A percentile compares a stretch with the other conserved stretches of the same genome.
Conservation (phyloP, 2,888 invertebrate species). For the Drosophila macrospina region DNA sequence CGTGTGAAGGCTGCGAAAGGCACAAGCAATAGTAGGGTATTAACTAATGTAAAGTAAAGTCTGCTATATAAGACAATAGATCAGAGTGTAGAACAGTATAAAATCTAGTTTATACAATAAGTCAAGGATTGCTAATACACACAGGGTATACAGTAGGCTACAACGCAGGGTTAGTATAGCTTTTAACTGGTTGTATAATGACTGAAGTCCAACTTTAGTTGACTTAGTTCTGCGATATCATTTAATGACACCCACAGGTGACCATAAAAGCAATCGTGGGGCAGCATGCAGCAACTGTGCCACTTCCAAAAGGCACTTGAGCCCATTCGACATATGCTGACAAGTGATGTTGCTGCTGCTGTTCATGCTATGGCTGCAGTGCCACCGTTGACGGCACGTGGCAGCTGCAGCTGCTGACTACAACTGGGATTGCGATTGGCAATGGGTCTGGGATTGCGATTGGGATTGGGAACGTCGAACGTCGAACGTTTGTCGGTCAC, state of each 20-base stretch:
- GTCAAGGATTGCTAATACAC: too few relatives aligned
- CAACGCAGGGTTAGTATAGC: neutral
- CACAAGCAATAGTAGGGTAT: too few relatives aligned
- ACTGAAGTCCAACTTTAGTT: slow-evolving; percentile 54
- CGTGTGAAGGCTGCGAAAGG: too few relatives aligned
- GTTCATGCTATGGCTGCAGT: slow-evolving; percentile 10
- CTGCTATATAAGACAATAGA: too few relatives aligned
- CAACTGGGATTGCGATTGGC: slow-evolving; percentile 12
- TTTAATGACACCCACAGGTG: slow-evolving; percentile 64
- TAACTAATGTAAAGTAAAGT: too few relatives aligned
- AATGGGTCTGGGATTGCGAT: slow-evolving; percentile 17
- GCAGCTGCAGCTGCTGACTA: slow-evolving; percentile 48
- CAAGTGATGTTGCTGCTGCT: slow-evolving; percentile 63
- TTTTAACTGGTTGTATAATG: slow-evolving; percentile 40
- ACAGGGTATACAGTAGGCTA: neutral
- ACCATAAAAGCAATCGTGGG: slow-evolving; percentile 54
- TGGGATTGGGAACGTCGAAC: slow-evolving; percentile 15
- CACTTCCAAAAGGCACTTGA: slow-evolving; percentile 53
- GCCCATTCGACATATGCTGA: slow-evolving; percentile 73
- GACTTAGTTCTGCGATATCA: slow-evolving; percentile 59
- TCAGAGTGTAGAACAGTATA: too few relatives aligned
- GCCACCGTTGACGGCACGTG: slow-evolving; percentile 55
- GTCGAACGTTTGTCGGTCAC: slow-evolving; percentile 74
- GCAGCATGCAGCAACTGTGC: slow-evolving; percentile 44
- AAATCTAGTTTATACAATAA: too few relatives aligned